Evolutionary conservation across 2,797 vertebrate species (phyloP), one percentile per base, ranked within the genome.

Genomic region (Alexandromys oeconomus): DNA sequence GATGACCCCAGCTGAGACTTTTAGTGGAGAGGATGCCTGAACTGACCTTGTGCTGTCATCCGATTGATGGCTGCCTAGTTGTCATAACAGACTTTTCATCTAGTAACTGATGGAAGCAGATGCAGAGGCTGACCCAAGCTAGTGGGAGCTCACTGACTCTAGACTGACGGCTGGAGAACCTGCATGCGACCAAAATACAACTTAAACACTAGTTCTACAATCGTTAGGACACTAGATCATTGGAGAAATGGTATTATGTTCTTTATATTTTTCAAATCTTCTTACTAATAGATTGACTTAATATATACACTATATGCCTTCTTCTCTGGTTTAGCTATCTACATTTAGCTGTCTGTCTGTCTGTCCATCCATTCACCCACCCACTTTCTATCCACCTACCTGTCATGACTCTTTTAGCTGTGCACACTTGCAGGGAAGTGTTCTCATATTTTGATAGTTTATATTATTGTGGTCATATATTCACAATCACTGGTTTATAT

Each of bases 251-350:
- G 27, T 81, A 78, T 76, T 71, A 74, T 73, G 4, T 87, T 91
- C 48, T 90, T 48, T 34, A 34, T 78, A 88, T 85, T 7, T 88
- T 82, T 88, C 43, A 73, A 74, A 79, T 9, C 11, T 82, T 96
- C 5, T 63, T 80, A 69, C 8, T 91, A 67, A 31, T 63, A 73
- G 54, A 14, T 25, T 94, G 91, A 84, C 43, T 57, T 78, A 80
- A 37, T 59, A 29, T 48, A 65, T 86, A 27, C 25, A 71, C 40
- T 12, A 37, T 29, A 87, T 12, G 57, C 9, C n/a, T 73, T 71
- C 37, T 34, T 10, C 5, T 87, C n/a, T 57, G 31, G 27, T 29
- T 74, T n/a, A 71, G 2, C 46, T 54, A 69, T 29, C 31, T 71
- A 37, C 6, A 13, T 85, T 46, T 71, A 6, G 14, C 65, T 71